phyloP scores from a whole-genome alignment of 2,113 vertebrate genomes.

The Alces alces region DNA sequence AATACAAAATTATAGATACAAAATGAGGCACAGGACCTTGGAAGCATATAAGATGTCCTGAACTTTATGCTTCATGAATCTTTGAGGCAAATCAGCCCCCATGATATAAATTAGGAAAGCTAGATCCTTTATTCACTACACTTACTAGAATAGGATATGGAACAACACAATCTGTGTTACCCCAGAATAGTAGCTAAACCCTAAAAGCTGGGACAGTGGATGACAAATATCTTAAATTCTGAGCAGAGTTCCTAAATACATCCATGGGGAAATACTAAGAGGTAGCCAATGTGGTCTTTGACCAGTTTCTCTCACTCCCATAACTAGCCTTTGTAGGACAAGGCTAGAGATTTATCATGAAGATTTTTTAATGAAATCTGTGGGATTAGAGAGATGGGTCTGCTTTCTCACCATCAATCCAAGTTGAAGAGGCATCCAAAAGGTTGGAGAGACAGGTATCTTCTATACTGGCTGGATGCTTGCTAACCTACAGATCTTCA shows the following conservation, averaged over 20 bases:
- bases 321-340: background rate
- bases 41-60: background rate
- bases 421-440: background rate
- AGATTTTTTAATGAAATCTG: background rate
- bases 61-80: background rate
- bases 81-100: background rate
- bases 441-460: background rate
- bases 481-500: background rate
- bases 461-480: background rate
- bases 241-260: background rate
- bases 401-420: background rate
- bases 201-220: background rate
- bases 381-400: background rate
- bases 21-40: background rate
- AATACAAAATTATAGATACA: constrained; percentile 12
- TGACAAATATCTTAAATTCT: background rate
- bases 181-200: background rate
- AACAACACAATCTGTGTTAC: background rate
- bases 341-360: background rate
- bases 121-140: background rate
- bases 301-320: background rate
- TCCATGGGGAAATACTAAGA: background rate
- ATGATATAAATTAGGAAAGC: background rate
- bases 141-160: background rate
- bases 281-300: background rate